phyloP scores from a whole-genome alignment of 2,113 vertebrate species.

The Tringa solitaria region DNA sequence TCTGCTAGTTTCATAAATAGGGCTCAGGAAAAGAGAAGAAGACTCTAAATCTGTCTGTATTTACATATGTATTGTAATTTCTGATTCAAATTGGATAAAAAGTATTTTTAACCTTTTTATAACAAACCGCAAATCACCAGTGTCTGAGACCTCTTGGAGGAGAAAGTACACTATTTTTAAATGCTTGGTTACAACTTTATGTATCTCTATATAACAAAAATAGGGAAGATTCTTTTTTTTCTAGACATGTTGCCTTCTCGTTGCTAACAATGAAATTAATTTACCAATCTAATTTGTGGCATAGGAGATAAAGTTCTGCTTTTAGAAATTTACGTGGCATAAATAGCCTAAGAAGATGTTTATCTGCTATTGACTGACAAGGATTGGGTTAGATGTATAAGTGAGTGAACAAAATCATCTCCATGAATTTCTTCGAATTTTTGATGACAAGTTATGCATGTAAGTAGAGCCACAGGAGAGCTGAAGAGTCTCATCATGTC shows the following conservation, averaged over 20 bases:
- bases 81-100: neutral
- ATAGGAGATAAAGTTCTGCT: neutral
- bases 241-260: neutral
- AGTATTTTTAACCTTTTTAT: neutral
- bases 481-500: conserved; percentile 5
- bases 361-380: neutral
- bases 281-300: neutral
- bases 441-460: conserved; percentile 19
- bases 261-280: neutral
- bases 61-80: neutral
- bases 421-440: neutral
- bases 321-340: neutral
- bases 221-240: neutral
- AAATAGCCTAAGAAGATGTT: neutral
- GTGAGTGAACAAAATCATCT: neutral
- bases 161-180: neutral
- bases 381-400: neutral
- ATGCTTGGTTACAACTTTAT: neutral
- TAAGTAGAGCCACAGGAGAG: conserved; percentile 13
- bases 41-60: neutral
- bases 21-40: neutral
- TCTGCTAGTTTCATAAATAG: neutral
- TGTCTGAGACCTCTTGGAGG: neutral
- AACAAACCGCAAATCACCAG: neutral
- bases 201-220: neutral